Percentiles rank a stretch among this genome's conserved stretches.
Conservation (phyloP, 2,113 vertebrate genomes). For the Pyxicephalus adspersus region DNA sequence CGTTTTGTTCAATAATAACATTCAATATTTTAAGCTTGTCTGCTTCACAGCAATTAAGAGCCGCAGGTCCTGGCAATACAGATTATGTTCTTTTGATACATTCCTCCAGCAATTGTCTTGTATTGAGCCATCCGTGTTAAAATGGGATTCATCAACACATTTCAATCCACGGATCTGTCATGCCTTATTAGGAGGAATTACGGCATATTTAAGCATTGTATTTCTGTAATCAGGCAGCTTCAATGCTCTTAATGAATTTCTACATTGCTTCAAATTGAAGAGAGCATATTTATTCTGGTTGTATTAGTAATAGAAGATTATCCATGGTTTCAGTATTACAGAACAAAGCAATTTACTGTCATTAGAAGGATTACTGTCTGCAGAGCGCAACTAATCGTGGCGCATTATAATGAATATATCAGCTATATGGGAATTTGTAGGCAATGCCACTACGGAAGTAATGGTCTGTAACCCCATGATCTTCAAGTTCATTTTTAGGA, state of each 20-base stretch:
- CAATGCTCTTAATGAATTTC: slow-evolving; percentile 66
- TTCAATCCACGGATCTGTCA: slow-evolving; percentile 36
- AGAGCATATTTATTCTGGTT: slow-evolving; percentile 54
- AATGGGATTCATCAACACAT: slow-evolving; percentile 51
- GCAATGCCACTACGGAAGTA: slow-evolving; percentile 1
- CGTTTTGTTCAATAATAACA: slow-evolving; percentile 44
- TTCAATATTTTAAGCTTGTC: slow-evolving; percentile 50
- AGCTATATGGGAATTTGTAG: slow-evolving; percentile 41
- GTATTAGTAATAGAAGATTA: slow-evolving; percentile 54
- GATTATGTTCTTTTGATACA: slow-evolving; percentile 46
- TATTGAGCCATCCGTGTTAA: slow-evolving; percentile 46
- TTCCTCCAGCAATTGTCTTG: slow-evolving; percentile 48
- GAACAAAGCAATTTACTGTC: slow-evolving; percentile 53
- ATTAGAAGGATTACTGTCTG: slow-evolving; percentile 51
- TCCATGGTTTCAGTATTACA: slow-evolving; percentile 46
- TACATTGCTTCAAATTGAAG: slow-evolving; percentile 57
- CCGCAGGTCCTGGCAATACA: slow-evolving; percentile 42
- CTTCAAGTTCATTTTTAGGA: not conserved
- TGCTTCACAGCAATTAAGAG: slow-evolving; percentile 45
- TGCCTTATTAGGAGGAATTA: slow-evolving; percentile 53
- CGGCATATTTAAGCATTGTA: slow-evolving; percentile 52
- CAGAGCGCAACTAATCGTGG: slow-evolving; percentile 9
- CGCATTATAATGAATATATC: slow-evolving; percentile 28
- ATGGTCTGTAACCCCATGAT: slow-evolving; percentile 63
- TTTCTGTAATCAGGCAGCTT: slow-evolving; percentile 76